These are phyloP conservation scores for Sycophaga agraensis DNA, from an alignment of 1,140 invertebrate genomes.

Conservation along the genomic window DNA sequence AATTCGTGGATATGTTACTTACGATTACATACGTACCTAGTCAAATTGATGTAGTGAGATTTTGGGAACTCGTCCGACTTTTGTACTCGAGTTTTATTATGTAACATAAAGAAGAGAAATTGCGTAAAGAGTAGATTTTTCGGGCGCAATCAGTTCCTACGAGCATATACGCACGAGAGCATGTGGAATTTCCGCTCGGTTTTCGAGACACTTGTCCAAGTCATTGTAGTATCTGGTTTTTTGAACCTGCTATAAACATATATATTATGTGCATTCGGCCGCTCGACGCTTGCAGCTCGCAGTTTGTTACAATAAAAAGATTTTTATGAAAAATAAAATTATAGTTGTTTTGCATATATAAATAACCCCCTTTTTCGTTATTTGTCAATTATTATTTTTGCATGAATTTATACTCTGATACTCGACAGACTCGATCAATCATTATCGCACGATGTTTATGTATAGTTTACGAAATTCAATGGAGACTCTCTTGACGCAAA, in stretches of 20 bases:
- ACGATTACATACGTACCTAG: no score
- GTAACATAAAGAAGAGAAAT: no score
- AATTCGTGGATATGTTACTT: slow-evolving; percentile 18
- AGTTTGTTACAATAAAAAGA: slow-evolving; percentile 31
- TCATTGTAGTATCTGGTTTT: slow-evolving; percentile 28
- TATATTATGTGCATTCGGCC: not conserved
- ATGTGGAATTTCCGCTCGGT: not conserved
- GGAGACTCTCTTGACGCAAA: no score
- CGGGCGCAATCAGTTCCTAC: not conserved
- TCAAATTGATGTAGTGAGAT: not conserved
- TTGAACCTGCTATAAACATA: slow-evolving; percentile 9
- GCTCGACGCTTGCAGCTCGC: slow-evolving; percentile 27
- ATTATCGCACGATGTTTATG: slow-evolving; percentile 11
- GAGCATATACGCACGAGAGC: not conserved
- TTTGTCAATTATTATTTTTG: no score
- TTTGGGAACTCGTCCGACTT: no score
- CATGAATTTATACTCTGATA: no score
- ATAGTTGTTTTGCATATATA: slow-evolving; percentile 24
- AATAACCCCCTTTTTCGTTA: slow-evolving; percentile 18
- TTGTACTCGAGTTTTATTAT: no score
- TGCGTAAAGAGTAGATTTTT: no score
- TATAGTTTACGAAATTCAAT: not conserved
- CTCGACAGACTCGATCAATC: not conserved
- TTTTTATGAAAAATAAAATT: slow-evolving; percentile 17
- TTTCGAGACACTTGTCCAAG: not conserved